A percentile compares a stretch with the other conserved stretches of the same genome.
phyloP scores from a whole-genome alignment of 1,140 invertebrate species.

The Pentalonia nigronervosa region DNA sequence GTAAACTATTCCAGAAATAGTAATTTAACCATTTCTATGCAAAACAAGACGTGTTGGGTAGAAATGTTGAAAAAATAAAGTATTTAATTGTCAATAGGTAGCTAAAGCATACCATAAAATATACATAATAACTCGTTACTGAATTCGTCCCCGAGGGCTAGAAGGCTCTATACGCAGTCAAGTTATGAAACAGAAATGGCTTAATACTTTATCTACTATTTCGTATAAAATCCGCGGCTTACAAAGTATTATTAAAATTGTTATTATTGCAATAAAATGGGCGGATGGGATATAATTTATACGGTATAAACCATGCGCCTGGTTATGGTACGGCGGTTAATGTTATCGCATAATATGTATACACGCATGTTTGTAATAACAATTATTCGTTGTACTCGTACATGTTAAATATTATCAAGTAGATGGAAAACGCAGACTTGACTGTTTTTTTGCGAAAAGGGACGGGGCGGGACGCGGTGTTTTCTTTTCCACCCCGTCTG shows the following conservation, averaged over 20 bases:
- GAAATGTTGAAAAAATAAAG: not conserved
- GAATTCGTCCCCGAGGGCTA: not conserved
- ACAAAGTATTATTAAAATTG: not conserved
- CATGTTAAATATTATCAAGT: not conserved
- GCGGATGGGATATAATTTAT: not conserved
- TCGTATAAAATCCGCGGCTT: not conserved
- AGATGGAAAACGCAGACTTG: not conserved
- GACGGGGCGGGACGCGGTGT: not conserved
- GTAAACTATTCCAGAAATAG: not conserved
- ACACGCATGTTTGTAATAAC: not conserved
- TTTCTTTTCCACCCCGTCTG: not conserved
- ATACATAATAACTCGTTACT: not conserved
- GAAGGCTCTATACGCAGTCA: not conserved
- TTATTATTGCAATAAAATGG: not conserved
- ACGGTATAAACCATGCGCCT: not conserved
- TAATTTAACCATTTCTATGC: not conserved
- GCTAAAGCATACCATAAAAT: not conserved
- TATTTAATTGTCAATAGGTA: not conserved
- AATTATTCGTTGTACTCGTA: not conserved
- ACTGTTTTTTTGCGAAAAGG: not conserved
- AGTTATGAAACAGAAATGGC: not conserved
- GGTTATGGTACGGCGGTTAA: not conserved
- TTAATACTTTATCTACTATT: not conserved
- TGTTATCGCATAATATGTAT: not conserved
- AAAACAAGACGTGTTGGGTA: not conserved